A percentile compares a stretch with the other conserved stretches of the same genome.
Conservation (phyloP, 2,888 invertebrate genomes). For the Enchytraeus crypticus region DNA sequence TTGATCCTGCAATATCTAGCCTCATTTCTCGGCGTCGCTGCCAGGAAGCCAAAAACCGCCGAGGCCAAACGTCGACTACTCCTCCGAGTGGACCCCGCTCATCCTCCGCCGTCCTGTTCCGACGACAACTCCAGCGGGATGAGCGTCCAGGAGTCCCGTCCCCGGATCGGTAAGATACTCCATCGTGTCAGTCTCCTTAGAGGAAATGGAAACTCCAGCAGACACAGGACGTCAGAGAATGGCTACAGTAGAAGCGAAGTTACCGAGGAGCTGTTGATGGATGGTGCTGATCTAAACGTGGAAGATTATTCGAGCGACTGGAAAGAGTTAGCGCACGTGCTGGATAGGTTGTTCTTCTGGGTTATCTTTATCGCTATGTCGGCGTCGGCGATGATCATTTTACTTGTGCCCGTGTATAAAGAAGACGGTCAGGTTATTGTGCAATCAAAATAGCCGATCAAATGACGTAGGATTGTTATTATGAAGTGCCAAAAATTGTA, state of each 20-base stretch:
- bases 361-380: constrained; percentile 27
- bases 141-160: background rate
- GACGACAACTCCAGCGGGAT: no score
- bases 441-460: no score
- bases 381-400: constrained; percentile 21
- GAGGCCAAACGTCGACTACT: background rate
- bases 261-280: background rate
- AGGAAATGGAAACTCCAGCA: background rate
- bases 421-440: no score
- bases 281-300: background rate
- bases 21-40: constrained; percentile 19
- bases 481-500: no score
- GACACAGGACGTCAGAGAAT: background rate
- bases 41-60: constrained; percentile 18
- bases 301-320: constrained; percentile 15
- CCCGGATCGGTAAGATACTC: background rate
- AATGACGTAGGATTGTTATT: no score
- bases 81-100: background rate
- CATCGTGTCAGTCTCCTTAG: background rate
- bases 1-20: constrained; percentile 23
- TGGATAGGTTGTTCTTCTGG: constrained; percentile 26
- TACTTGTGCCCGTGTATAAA: constrained; percentile 23
- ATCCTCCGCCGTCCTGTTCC: background rate
- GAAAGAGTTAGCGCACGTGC: constrained; percentile 27
- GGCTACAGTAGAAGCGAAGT: background rate